Percentiles rank a stretch among this genome's conserved stretches.
Evolutionary conservation across 1,140 invertebrate species (phyloP).

Genomic region (Micrasema minimum): DNA sequence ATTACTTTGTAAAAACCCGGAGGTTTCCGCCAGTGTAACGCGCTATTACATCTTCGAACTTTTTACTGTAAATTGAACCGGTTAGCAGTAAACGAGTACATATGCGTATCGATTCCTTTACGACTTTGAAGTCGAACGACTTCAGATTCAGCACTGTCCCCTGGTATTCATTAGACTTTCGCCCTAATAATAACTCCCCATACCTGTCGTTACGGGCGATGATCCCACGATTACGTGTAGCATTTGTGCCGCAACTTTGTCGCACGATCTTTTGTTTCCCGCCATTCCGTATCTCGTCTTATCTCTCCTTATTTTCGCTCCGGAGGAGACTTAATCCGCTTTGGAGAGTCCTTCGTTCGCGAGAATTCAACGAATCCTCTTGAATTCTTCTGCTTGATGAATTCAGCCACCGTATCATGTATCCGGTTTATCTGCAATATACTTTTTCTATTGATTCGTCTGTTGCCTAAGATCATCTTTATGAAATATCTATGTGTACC

Average conservation of each 20-base stretch:
- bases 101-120: too few species aligned
- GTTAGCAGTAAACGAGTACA: too few species aligned
- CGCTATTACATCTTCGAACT: too few species aligned
- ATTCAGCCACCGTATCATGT: constrained; percentile 25
- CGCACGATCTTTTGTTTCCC: constrained; percentile 2
- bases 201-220: background rate
- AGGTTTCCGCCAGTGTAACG: too few species aligned
- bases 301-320: constrained; percentile 16
- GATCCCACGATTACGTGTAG: background rate
- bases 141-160: too few species aligned
- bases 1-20: too few species aligned
- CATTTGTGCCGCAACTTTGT: background rate
- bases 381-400: constrained; percentile 41
- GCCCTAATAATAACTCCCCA: background rate
- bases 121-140: too few species aligned
- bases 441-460: background rate
- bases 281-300: constrained; percentile 11
- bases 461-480: too few species aligned
- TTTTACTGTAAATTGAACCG: too few species aligned
- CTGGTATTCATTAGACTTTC: background rate
- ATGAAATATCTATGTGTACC: too few species aligned
- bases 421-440: background rate
- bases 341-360: constrained; percentile 22
- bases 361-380: constrained; percentile 42
- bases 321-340: constrained; percentile 3